Evolutionary conservation across 2,797 vertebrate species (phyloP).

Genomic region (Spheniscus humboldti): DNA sequence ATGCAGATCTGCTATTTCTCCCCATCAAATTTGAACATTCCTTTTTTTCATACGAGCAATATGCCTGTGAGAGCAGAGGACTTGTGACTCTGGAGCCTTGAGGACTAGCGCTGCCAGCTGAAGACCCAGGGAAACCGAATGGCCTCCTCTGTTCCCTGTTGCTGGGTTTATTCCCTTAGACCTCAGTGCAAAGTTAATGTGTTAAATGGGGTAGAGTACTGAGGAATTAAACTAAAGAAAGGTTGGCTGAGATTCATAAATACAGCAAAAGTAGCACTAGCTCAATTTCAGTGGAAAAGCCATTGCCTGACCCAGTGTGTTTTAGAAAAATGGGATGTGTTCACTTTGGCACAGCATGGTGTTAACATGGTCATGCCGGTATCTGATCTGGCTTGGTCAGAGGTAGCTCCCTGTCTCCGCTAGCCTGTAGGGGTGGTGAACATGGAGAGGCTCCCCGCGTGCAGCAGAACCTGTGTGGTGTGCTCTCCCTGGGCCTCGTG

Average conservation of each 20-base stretch:
- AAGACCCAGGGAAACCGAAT: not conserved
- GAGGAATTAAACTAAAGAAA: not conserved
- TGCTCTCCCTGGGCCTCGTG: not conserved
- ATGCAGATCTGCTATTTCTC: not conserved
- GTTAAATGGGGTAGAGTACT: not conserved
- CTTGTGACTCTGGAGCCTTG: not conserved
- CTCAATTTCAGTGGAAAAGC: not conserved
- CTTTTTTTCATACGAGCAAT: not conserved
- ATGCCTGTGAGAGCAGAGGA: not conserved
- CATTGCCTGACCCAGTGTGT: not conserved
- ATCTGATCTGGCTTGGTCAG: not conserved
- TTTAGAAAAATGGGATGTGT: not conserved
- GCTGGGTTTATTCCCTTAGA: not conserved
- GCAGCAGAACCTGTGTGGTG: not conserved
- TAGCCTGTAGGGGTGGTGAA: not conserved
- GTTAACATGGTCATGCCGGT: fast-evolving
- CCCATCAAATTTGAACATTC: not conserved
- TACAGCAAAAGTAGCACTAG: not conserved
- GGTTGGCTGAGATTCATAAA: not conserved
- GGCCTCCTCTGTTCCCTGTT: not conserved
- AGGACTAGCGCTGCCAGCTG: not conserved
- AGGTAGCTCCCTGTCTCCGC: not conserved
- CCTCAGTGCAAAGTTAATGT: fast-evolving
- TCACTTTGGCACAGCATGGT: not conserved
- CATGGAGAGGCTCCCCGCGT: not conserved